Percentiles rank a stretch among this genome's conserved stretches.
Evolutionary conservation across 2,888 invertebrate genomes (phyloP).

Genomic region (Siphonodentalium dalli): DNA sequence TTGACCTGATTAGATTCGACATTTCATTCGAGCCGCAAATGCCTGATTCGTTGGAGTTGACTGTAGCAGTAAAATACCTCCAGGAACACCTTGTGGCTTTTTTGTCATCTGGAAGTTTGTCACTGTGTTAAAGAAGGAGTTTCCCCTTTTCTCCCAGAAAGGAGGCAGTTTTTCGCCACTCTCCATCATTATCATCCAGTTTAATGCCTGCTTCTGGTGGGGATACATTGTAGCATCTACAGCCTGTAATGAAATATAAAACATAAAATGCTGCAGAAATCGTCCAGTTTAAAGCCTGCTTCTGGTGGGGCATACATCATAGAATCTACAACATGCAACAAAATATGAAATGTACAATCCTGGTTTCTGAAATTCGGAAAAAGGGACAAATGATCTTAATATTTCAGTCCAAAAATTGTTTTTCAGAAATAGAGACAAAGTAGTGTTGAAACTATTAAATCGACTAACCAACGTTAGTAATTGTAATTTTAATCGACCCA

Average conservation of each 20-base stretch:
- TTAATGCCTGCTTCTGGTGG: slow-evolving; percentile 48
- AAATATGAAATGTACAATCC: no score
- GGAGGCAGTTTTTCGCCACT: slow-evolving; percentile 41
- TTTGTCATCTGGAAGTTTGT: slow-evolving; percentile 28
- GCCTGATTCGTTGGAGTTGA: no score
- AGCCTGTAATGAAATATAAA: slow-evolving; percentile 32
- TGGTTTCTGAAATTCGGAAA: no score
- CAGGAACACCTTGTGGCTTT: slow-evolving; percentile 34
- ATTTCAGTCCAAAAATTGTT: no score
- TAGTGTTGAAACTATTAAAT: not conserved
- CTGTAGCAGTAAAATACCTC: slow-evolving; percentile 33
- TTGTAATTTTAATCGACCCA: no score
- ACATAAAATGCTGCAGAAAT: no score
- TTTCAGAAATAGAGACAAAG: not conserved
- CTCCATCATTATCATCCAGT: slow-evolving; percentile 47
- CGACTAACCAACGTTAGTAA: no score
- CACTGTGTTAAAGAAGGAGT: slow-evolving; percentile 36
- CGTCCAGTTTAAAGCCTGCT: no score
- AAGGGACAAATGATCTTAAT: no score
- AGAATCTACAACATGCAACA: no score
- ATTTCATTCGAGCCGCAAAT: not conserved
- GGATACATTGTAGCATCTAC: slow-evolving; percentile 36
- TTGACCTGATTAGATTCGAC: no score
- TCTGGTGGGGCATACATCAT: no score
- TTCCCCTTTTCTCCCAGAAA: slow-evolving; percentile 39